phyloP scores from a whole-genome alignment of 2,797 vertebrate species.

The Sebastes kiyomatsui region DNA sequence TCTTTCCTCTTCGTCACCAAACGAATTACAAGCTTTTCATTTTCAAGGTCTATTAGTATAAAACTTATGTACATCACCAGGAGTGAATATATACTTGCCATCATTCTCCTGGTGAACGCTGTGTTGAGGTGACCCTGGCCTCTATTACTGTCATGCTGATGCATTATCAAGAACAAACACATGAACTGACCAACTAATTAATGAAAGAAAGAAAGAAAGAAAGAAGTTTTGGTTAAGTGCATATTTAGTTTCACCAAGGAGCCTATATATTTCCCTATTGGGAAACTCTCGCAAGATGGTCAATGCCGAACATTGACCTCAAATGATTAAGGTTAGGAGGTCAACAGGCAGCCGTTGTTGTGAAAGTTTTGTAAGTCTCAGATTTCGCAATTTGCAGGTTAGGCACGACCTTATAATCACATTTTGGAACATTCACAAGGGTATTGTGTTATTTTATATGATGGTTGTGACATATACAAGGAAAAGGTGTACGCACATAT shows the following conservation, averaged over 20 bases:
- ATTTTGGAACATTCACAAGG: neutral
- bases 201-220: neutral
- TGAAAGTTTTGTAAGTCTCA: too few species aligned
- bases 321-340: too few species aligned
- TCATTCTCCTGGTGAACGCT: neutral
- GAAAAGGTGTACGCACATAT: neutral
- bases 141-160: neutral
- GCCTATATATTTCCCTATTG: too few species aligned
- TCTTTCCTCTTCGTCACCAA: neutral
- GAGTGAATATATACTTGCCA: neutral
- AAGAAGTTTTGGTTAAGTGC: neutral
- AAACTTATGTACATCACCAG: neutral
- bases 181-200: neutral
- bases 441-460: neutral
- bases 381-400: too few species aligned
- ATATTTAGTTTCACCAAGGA: neutral
- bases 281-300: too few species aligned
- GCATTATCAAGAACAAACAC: neutral
- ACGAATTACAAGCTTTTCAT: neutral
- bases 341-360: fast-evolving
- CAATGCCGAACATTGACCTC: too few species aligned
- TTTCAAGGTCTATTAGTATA: neutral
- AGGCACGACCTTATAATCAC: neutral
- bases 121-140: neutral
- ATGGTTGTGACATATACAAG: neutral